Conservation (phyloP, 1,140 invertebrate species). For the Fopius arisanus region DNA sequence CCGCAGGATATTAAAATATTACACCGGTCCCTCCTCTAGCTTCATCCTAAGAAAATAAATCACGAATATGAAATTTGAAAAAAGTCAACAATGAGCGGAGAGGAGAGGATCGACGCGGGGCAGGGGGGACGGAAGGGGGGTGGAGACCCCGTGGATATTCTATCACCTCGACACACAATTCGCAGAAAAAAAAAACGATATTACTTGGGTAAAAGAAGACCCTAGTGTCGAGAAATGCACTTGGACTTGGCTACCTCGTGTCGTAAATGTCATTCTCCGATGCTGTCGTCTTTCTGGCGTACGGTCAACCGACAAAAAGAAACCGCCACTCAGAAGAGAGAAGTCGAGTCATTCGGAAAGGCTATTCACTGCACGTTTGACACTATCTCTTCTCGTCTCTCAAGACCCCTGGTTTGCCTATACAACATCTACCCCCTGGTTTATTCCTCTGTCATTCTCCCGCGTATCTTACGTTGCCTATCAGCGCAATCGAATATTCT, state of each 20-base stretch:
- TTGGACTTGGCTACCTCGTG: constrained; percentile 21
- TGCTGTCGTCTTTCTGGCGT: constrained; percentile 1
- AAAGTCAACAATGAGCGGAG: background rate
- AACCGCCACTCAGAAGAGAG: background rate
- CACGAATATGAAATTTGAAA: background rate
- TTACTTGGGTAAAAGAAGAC: background rate
- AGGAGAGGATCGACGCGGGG: too few relatives aligned
- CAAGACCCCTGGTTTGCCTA: background rate
- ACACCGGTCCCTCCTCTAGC: background rate
- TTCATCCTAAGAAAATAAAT: constrained; percentile 1
- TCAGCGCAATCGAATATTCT: constrained; percentile 32
- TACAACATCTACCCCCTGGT: background rate
- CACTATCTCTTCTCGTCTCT: background rate
- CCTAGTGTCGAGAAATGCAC: constrained; percentile 32
- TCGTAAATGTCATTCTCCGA: constrained; percentile 1
- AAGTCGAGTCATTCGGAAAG: background rate
- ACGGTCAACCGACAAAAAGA: constrained; percentile 6
- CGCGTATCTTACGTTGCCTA: constrained; percentile 4
- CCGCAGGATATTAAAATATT: constrained; percentile 56
- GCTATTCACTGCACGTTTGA: constrained; percentile 13
- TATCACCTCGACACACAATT: background rate
- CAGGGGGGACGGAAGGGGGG: too few relatives aligned
- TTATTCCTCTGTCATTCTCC: constrained; percentile 19
- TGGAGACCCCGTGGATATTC: background rate
- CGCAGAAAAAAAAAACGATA: constrained; percentile 8